Conservation (phyloP, 2,888 invertebrate species). For the Aquatica leii region DNA sequence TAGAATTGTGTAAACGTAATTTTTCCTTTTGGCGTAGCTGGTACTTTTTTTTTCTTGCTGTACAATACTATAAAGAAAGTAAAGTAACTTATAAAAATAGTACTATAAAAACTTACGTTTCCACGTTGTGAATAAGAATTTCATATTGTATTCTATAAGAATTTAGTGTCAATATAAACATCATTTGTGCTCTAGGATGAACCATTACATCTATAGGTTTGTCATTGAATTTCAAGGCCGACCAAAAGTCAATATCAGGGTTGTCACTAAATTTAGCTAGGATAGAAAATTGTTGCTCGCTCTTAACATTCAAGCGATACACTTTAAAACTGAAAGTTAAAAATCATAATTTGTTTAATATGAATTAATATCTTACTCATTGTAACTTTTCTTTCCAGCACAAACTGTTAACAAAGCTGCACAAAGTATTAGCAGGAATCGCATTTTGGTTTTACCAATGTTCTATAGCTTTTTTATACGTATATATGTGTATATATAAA, state of each 20-base stretch:
- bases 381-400: no score
- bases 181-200: slow-evolving; percentile 51
- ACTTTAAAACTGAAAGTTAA: no score
- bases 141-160: slow-evolving; percentile 58
- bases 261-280: slow-evolving; percentile 45
- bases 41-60: slow-evolving; percentile 27
- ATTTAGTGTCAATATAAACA: slow-evolving; percentile 55
- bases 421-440: no score
- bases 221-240: slow-evolving; percentile 55
- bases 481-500: no score
- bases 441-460: no score
- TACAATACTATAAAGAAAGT: slow-evolving; percentile 19
- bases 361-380: no score
- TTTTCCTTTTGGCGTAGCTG: no score
- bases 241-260: slow-evolving; percentile 49
- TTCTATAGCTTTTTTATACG: no score
- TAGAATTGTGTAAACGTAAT: slow-evolving; percentile 60
- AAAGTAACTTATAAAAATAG: slow-evolving; percentile 7
- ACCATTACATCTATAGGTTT: slow-evolving; percentile 54
- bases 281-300: no score
- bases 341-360: no score
- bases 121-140: slow-evolving; percentile 63
- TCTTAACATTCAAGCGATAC: no score
- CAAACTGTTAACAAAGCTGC: no score
- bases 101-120: slow-evolving; percentile 57